Evolutionary conservation across 2,113 vertebrate genomes (phyloP), one percentile per base, ranked within the genome.

Genomic region (Notiomystis cincta): DNA sequence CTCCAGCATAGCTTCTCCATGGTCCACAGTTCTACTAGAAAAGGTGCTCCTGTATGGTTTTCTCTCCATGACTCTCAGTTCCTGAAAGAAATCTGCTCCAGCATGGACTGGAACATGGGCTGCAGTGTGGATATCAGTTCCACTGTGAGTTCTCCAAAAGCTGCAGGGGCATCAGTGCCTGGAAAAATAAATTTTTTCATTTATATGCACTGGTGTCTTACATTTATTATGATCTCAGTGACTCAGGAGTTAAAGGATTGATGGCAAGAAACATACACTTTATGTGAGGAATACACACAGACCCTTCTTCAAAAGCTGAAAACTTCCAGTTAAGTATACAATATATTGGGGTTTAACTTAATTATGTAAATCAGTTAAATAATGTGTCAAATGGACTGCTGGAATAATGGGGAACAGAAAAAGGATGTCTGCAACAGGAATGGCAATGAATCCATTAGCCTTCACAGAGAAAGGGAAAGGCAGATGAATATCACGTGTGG

Each of bases 121-220:
- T 83, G 9, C 30, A n/a, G 8, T 24, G n/a, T 61, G 35, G 25
- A 61, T 75, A 37, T 47, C 15, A 53, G 7, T 8, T 71, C 47
- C 13, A 5, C 3, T 61, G 20, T 45, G n/a, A 15, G 11, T 19
- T 47, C 8, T 57, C 15, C 37, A 51, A 64, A 50, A 54, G 20
- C 31, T 38, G 14, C 8, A 15, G 14, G 7, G 9, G 3, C 22
- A 48, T 73, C 40, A 64, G 35, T 35, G 4, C 9, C 21, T 67
- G 28, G n/a, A 85, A 8, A 6, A 40, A 25, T 33, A 47, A 2
- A 11, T 28, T 54, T 77, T 73, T 94, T 53, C 25, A 17, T 80
- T 89, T 53, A 30, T 6, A 45, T 1, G 0, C 6, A 6, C 7
- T 30, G 2, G 0, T 61, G 27, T 24, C 24, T 53, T 33, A 60